phyloP scores from a whole-genome alignment of 35 echinoderm and acorn worm species.

The Apostichopus japonicus region DNA sequence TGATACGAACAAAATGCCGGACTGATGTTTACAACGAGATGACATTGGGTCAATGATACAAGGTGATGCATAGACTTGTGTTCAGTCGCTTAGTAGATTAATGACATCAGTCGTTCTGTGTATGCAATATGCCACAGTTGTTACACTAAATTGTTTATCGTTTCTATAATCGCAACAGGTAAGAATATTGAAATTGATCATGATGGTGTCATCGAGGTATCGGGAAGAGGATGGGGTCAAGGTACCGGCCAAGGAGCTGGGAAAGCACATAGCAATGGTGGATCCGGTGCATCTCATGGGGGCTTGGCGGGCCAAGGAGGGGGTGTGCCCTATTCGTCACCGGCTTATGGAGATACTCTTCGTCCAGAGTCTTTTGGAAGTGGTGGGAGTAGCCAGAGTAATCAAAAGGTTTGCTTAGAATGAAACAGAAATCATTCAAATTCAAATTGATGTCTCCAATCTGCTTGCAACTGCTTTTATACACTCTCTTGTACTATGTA shows the following conservation, averaged over 20 bases:
- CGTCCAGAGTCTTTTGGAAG: constrained; percentile 64
- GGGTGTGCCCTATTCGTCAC: constrained; percentile 36
- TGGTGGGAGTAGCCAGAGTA: constrained; percentile 64
- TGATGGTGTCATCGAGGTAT: constrained; percentile 68
- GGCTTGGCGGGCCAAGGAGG: constrained; percentile 70
- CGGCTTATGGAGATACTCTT: constrained; percentile 72
- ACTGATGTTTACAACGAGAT: no score
- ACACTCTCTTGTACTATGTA: no score
- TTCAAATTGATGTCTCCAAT: no score
- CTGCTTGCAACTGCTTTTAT: no score
- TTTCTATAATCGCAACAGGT: constrained; percentile 21
- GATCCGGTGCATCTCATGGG: constrained; percentile 87
- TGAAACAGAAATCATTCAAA: no score
- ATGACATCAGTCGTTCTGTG: no score
- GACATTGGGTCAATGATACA: no score
- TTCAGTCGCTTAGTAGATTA: no score
- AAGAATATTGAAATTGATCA: constrained; percentile 65
- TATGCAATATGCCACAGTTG: no score
- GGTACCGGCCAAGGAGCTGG: constrained; percentile 70
- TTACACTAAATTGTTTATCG: no score
- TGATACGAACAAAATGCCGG: no score
- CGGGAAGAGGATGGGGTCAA: constrained; percentile 58
- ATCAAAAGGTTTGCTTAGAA: not conserved
- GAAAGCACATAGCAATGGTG: constrained; percentile 57
- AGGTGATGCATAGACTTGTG: no score